These are phyloP conservation scores for Ptychadena robeensis DNA, from an alignment of 2,797 vertebrate species.

Conservation along the genomic window DNA sequence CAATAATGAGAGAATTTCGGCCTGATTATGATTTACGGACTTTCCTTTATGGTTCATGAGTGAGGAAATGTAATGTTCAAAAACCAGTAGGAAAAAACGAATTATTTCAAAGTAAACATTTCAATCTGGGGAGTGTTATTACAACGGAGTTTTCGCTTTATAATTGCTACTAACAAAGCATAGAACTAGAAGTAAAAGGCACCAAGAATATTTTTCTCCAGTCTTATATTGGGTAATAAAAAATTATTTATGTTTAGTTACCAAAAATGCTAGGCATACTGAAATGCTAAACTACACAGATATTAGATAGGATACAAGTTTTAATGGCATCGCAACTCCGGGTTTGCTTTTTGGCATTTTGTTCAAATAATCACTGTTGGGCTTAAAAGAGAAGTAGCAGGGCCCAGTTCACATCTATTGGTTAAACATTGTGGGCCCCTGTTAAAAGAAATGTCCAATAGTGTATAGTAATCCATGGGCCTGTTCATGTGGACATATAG, in stretches of 20 bases:
- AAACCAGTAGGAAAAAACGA: background rate
- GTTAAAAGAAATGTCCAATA: too few relatives aligned
- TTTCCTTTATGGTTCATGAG: background rate
- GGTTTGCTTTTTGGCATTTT: too few relatives aligned
- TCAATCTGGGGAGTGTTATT: background rate
- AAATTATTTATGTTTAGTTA: background rate
- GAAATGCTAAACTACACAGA: too few relatives aligned
- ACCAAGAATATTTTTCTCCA: background rate
- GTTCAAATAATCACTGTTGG: too few relatives aligned
- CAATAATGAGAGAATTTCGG: constrained; percentile 77
- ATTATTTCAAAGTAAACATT: constrained; percentile 3
- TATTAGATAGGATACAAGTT: too few relatives aligned
- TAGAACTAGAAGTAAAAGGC: background rate
- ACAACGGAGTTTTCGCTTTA: background rate
- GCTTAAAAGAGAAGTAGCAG: too few relatives aligned
- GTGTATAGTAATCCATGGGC: too few relatives aligned
- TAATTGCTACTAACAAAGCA: background rate
- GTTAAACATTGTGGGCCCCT: too few relatives aligned
- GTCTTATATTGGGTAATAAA: background rate
- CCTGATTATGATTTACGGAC: constrained; percentile 64
- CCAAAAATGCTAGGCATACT: background rate
- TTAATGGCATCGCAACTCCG: too few relatives aligned
- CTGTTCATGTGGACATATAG: too few relatives aligned
- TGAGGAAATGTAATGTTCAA: background rate
- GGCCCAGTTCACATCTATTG: too few relatives aligned